Percentiles rank a stretch among this genome's conserved stretches.
Conservation (phyloP, 2,888 invertebrate species). For the Fragum fragum region DNA sequence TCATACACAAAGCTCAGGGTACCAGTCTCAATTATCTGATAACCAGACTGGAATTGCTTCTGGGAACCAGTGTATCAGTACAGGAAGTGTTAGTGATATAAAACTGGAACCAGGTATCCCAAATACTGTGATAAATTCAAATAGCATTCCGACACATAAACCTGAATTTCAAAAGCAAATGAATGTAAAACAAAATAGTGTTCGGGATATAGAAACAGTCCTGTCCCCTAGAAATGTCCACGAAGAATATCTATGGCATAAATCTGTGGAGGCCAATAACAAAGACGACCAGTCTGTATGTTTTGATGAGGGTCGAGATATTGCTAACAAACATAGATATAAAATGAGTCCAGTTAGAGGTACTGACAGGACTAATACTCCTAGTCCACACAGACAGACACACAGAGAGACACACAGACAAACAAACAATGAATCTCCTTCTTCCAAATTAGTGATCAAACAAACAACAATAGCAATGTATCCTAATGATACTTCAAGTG, state of each 20-base stretch:
- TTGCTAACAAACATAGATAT: not conserved
- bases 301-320: not conserved
- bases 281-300: not conserved
- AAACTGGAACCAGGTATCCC: not conserved
- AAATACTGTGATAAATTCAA: not conserved
- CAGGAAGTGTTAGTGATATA: not conserved
- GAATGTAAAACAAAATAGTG: not conserved
- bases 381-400: conserved; percentile 6
- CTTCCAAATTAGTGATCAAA: conserved; percentile 18
- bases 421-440: not conserved
- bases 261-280: not conserved
- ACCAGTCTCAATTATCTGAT: conserved; percentile 60
- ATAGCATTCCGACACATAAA: not conserved
- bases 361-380: not conserved
- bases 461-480: conserved; percentile 17
- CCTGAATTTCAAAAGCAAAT: not conserved
- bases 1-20: conserved; percentile 61
- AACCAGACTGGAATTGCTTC: conserved; percentile 49
- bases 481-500: not conserved
- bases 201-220: not conserved
- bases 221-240: not conserved
- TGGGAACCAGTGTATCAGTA: conserved; percentile 4
- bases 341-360: not conserved
- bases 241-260: conserved; percentile 15
- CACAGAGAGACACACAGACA: not conserved